Evolutionary conservation across 2,113 vertebrate species (phyloP).

Genomic region (Sinocyclocheilus rhinocerous): DNA sequence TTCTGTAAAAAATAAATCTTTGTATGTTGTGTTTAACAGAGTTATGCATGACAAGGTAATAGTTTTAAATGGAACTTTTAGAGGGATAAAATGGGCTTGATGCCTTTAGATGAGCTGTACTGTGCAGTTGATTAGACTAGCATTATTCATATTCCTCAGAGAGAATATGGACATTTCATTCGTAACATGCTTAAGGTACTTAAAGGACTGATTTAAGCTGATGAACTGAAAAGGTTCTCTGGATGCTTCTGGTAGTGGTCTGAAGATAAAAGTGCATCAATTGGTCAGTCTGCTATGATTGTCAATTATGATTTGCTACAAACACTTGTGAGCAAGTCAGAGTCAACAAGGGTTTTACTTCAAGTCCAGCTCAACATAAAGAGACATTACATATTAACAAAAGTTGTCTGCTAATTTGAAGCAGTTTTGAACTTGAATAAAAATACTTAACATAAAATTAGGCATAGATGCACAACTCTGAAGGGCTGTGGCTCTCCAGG

Average conservation of each 20-base stretch:
- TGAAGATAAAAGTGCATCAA: not conserved
- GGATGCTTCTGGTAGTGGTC: not conserved
- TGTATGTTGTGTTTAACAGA: not conserved
- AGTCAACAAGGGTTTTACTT: not conserved
- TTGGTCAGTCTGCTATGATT: not conserved
- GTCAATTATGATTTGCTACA: not conserved
- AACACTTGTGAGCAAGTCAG: not conserved
- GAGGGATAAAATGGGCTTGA: no score
- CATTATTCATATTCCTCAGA: no score
- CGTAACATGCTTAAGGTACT: no score
- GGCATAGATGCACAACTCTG: not conserved
- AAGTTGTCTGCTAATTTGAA: no score
- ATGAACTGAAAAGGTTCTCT: not conserved
- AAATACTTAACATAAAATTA: conserved; percentile 9
- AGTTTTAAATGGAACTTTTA: no score
- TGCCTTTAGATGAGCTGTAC: no score
- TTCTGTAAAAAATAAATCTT: conserved; percentile 64
- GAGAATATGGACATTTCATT: no score
- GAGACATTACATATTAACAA: not conserved
- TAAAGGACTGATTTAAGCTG: not conserved
- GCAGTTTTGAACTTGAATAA: not conserved
- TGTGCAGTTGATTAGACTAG: no score
- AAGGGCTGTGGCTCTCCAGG: no score
- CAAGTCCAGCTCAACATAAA: not conserved
- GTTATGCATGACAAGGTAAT: not conserved